Evolutionary conservation across 1,140 invertebrate species (phyloP).

Genomic region (Forficula auricularia): DNA sequence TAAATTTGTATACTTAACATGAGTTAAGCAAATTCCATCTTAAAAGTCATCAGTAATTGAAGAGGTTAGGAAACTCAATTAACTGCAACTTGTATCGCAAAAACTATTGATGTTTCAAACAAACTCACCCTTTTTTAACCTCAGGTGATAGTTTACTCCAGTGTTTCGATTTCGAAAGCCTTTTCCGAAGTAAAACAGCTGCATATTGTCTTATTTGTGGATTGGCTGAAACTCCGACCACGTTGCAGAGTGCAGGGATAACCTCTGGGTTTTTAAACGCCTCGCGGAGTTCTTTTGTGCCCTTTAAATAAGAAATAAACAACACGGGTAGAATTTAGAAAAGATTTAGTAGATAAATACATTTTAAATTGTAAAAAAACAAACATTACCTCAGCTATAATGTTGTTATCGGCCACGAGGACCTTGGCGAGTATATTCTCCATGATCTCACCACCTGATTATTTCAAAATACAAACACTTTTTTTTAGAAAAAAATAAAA

Average conservation of each 20-base stretch:
- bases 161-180: constrained; percentile 35
- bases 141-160: constrained; percentile 38
- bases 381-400: constrained; percentile 32
- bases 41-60: too few species aligned
- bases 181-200: constrained; percentile 40
- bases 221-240: constrained; percentile 33
- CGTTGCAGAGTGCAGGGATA: constrained; percentile 34
- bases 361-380: neutral
- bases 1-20: too few species aligned
- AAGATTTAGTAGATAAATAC: neutral
- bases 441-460: too few species aligned
- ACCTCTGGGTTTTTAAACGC: constrained; percentile 43
- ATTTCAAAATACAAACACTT: too few species aligned
- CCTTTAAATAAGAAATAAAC: constrained; percentile 25
- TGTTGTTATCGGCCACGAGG: constrained; percentile 30
- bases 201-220: constrained; percentile 48
- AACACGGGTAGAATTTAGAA: constrained; percentile 4
- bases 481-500: too few species aligned
- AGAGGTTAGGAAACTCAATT: too few species aligned
- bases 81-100: too few species aligned
- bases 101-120: too few species aligned
- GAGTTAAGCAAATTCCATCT: too few species aligned
- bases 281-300: constrained; percentile 39
- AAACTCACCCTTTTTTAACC: constrained; percentile 29
- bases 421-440: constrained; percentile 33